These are phyloP conservation scores for Lagopus leucura DNA, from an alignment of 2,113 vertebrate genomes.

Conservation along the genomic window DNA sequence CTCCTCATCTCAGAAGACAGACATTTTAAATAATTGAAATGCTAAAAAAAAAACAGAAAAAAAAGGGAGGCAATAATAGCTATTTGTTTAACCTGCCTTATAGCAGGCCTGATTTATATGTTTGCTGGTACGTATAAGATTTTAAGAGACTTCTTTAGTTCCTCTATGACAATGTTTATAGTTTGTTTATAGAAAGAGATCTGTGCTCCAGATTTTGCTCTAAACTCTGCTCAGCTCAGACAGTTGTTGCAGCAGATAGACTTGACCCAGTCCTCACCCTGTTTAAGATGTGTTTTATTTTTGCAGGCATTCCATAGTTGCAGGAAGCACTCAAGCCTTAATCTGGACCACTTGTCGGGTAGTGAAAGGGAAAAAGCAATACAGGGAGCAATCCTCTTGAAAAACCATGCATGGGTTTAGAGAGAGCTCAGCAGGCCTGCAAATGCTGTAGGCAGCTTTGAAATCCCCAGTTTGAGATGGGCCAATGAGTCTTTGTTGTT, in stretches of 20 bases:
- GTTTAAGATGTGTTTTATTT: conserved; percentile 45
- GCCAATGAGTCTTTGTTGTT: not conserved
- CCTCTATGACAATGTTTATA: not conserved
- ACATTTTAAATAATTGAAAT: conserved; percentile 1
- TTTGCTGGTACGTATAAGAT: not conserved
- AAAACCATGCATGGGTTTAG: not conserved
- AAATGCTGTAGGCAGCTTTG: conserved; percentile 27
- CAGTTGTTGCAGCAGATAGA: not conserved
- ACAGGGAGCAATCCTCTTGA: not conserved
- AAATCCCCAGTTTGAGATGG: conserved; percentile 13
- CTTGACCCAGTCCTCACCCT: conserved; percentile 46
- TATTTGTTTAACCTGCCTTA: conserved; percentile 14
- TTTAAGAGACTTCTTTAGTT: conserved; percentile 48
- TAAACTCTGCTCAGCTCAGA: not conserved
- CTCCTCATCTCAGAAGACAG: conserved; percentile 33
- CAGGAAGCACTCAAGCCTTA: conserved; percentile 49
- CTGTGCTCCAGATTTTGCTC: conserved; percentile 13
- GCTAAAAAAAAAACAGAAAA: not conserved
- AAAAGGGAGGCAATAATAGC: not conserved
- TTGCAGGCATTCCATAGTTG: conserved; percentile 19
- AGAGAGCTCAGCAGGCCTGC: conserved; percentile 7
- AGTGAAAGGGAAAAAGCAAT: not conserved
- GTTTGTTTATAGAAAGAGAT: conserved; percentile 22
- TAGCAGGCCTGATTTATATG: not conserved
- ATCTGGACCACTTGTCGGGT: conserved; percentile 13